Base-by-base conservation (phyloP, 2,797 vertebrate genomes). In the Emys orbicularis region DNA sequence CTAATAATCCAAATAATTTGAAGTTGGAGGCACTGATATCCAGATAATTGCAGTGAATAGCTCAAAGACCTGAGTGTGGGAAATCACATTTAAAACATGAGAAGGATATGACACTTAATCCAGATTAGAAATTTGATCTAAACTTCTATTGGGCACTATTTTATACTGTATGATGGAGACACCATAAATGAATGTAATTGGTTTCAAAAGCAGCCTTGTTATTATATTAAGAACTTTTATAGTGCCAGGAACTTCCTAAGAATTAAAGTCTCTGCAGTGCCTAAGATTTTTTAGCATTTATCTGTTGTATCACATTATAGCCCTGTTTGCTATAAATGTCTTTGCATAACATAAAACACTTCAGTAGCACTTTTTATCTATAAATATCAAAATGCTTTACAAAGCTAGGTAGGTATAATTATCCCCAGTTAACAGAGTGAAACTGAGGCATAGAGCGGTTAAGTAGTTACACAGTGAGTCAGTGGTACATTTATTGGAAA, bases 401-500 rank as follows among this genome's bases (percentile, higher is more conserved):
- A 31, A 74, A 23, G 23, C 1, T 23, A 11, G 74, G 8, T 12
- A 49, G 25, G 4, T 41, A 4, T 44, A 79, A 41, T 50, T 41
- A 37, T 1, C 12, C 54, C 13, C 8, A 11, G 16, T 3, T 18
- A 31, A 31, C 12, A 3, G 0, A 7, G 0, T 16, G 21, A 37
- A 54, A 13, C 23, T 27, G 53, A 59, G 79, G 8, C 21, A 3
- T 15, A 1, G 79, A 47, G 31, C 13, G 68, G 25, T 79, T 27
- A 77, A 80, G 3, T n/a, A 68, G 65, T 68, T 13, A 65, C 34
- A n/a, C 61, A 65, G 34, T 16, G 18, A 34, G 16, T 68, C 65
- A 68, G 8, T 19, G 65, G 65, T n/a, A 37, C 34, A n/a, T 5
- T 9, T 37, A 54, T 23, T 54, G 65, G 65, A 68, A 37, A 68